A percentile compares a stretch with the other conserved stretches of the same genome.
Evolutionary conservation across 2,888 invertebrate species (phyloP).

Genomic region (Bhutanitis thaidina): DNA sequence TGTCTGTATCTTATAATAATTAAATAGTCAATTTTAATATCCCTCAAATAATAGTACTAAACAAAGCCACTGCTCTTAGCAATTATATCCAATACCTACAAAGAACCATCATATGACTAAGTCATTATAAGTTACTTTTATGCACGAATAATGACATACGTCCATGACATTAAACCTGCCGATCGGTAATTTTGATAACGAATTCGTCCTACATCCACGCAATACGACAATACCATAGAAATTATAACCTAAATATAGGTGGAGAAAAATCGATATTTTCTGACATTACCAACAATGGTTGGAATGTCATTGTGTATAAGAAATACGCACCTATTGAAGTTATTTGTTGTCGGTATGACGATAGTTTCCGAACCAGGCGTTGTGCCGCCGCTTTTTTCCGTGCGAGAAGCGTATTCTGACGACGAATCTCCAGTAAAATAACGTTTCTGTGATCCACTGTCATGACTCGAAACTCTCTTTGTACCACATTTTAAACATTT

Average conservation of each 20-base stretch:
- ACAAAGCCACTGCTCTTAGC: constrained; percentile 1
- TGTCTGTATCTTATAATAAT: too few species aligned
- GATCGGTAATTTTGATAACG: constrained; percentile 56
- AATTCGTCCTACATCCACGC: constrained; percentile 45
- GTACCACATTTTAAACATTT: constrained; percentile 92
- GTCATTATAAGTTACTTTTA: constrained; percentile 43
- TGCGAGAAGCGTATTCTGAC: constrained; percentile 60
- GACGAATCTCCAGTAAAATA: constrained; percentile 63
- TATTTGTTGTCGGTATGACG: constrained; percentile 61
- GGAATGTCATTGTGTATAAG: constrained; percentile 37
- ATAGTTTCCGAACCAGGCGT: constrained; percentile 69
- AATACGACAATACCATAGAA: constrained; percentile 59
- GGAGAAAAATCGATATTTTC: constrained; percentile 71
- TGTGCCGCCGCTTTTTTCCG: constrained; percentile 68
- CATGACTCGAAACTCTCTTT: constrained; percentile 81
- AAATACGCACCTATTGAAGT: constrained; percentile 66
- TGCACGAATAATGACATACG: constrained; percentile 55
- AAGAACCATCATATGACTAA: constrained; percentile 35
- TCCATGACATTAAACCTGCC: constrained; percentile 40
- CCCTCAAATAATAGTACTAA: too few species aligned
- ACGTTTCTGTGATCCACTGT: constrained; percentile 65
- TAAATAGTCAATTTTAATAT: too few species aligned
- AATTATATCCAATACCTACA: constrained; percentile 37
- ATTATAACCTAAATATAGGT: constrained; percentile 67
- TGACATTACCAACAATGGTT: constrained; percentile 57